Evolutionary conservation across 1,140 invertebrate genomes (phyloP).

Genomic region (Aphidius gifuensis): DNA sequence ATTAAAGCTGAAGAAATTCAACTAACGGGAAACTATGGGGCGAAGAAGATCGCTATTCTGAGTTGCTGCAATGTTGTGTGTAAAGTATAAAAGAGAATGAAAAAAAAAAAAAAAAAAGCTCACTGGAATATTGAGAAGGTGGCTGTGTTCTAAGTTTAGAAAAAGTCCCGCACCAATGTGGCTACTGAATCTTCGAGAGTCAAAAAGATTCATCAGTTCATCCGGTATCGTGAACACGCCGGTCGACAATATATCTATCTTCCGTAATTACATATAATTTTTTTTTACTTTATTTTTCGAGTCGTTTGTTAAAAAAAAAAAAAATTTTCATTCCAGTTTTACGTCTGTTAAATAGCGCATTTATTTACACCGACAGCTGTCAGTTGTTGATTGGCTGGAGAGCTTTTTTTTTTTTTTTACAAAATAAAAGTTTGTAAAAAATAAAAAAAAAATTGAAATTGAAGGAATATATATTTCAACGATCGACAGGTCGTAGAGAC

Average conservation of each 20-base stretch:
- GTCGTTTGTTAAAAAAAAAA: no score
- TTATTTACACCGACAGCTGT: no score
- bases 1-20: no score
- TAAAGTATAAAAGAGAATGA: no score
- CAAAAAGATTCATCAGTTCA: constrained; percentile 33
- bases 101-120: constrained; percentile 27
- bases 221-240: constrained; percentile 28
- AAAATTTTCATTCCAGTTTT: no score
- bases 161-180: constrained; percentile 17
- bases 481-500: no score
- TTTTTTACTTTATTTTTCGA: background rate
- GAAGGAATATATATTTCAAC: no score
- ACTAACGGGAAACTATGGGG: background rate
- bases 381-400: no score
- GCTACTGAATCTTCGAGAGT: constrained; percentile 33
- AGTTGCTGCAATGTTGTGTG: background rate
- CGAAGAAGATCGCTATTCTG: constrained; percentile 2
- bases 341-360: no score
- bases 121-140: constrained; percentile 35
- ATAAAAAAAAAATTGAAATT: no score
- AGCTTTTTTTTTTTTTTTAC: no score
- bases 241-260: constrained; percentile 7
- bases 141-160: constrained; percentile 37
- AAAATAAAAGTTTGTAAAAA: no score
- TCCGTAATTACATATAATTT: background rate